Evolutionary conservation across 2,888 invertebrate species (phyloP).

Genomic region (Thalpophila matura): DNA sequence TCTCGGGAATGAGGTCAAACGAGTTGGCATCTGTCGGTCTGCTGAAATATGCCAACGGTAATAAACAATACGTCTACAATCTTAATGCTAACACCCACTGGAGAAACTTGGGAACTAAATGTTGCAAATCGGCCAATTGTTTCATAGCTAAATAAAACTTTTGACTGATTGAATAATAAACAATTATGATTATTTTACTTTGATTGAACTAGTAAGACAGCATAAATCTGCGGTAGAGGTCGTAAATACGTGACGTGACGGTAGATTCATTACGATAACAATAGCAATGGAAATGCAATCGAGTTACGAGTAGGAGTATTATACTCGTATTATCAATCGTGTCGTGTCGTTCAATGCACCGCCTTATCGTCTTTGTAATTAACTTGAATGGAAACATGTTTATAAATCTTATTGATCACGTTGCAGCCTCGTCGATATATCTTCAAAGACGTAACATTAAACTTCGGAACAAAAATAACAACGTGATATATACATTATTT

Average conservation of each 20-base stretch:
- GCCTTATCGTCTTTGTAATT: constrained; percentile 71
- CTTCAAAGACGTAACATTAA: constrained; percentile 56
- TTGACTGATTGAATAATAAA: constrained; percentile 20
- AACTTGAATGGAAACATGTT: constrained; percentile 72
- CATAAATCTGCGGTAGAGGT: constrained; percentile 27
- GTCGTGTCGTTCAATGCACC: constrained; percentile 73
- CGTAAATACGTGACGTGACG: constrained; percentile 34
- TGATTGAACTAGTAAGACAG: constrained; percentile 15
- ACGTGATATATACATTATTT: constrained; percentile 58
- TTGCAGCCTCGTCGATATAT: constrained; percentile 61
- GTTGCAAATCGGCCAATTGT: constrained; percentile 35
- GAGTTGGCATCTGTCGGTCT: constrained; percentile 81
- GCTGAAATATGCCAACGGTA: constrained; percentile 78
- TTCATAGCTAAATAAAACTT: constrained; percentile 31
- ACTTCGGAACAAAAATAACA: constrained; percentile 56
- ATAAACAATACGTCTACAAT: constrained; percentile 80
- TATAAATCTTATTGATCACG: constrained; percentile 71
- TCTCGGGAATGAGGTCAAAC: constrained; percentile 87
- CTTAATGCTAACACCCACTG: constrained; percentile 65
- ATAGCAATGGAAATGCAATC: constrained; percentile 71
- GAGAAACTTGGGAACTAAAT: constrained; percentile 48
- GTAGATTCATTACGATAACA: constrained; percentile 67
- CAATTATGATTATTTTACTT: constrained; percentile 4
- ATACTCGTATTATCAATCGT: constrained; percentile 68
- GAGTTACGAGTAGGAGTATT: constrained; percentile 68